Percentiles rank a stretch among this genome's conserved stretches.
Evolutionary conservation across 2,888 invertebrate species (phyloP).

Genomic region (Xanthia icteritia): DNA sequence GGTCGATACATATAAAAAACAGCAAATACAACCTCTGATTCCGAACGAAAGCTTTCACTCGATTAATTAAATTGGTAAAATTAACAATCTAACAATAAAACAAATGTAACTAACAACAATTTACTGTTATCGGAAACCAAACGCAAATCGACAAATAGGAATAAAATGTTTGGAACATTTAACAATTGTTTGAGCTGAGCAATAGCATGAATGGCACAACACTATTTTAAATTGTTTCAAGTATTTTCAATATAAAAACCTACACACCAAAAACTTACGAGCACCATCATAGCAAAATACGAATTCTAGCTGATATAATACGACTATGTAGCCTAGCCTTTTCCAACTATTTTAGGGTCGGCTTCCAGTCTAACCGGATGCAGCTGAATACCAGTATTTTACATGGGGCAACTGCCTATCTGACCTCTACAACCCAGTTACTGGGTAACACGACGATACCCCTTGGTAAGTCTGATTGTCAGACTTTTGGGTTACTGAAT

Average conservation of each 20-base stretch:
- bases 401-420: neutral
- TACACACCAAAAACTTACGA: neutral
- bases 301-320: neutral
- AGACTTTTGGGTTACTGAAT: neutral
- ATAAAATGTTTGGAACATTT: conserved; percentile 39
- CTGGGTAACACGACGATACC: neutral
- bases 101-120: neutral
- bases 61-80: conserved; percentile 33
- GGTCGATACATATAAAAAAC: neutral
- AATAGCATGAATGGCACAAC: neutral
- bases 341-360: neutral
- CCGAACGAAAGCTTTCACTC: conserved; percentile 27
- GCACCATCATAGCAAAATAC: neutral
- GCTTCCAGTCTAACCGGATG: neutral
- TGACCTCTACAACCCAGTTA: neutral
- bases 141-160: conserved; percentile 42
- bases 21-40: conserved; percentile 5
- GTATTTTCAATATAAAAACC: neutral
- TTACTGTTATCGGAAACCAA: conserved; percentile 34
- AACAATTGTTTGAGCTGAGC: conserved; percentile 15
- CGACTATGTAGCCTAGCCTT: no score
- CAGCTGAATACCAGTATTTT: neutral
- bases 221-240: conserved; percentile 5
- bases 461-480: neutral
- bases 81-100: conserved; percentile 32